Evolutionary conservation across 2,113 vertebrate genomes (phyloP).

Genomic region (Burhinus bistriatus): DNA sequence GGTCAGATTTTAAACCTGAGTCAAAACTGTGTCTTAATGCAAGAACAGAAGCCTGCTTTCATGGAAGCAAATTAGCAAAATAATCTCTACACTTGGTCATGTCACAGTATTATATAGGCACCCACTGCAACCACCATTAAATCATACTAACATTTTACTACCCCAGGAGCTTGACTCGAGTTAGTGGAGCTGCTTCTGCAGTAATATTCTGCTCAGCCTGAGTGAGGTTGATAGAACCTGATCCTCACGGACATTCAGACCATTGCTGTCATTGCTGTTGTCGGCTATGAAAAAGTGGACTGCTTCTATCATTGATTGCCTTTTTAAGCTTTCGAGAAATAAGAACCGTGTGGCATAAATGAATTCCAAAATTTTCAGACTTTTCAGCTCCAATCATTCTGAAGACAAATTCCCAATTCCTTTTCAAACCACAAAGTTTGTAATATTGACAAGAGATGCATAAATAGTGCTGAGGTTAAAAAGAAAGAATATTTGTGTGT

Average conservation of each 20-base stretch:
- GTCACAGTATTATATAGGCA: background rate
- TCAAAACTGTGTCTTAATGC: background rate
- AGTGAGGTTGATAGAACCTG: background rate
- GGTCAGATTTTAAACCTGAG: background rate
- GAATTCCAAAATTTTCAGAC: background rate
- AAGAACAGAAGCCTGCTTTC: background rate
- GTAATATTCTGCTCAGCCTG: background rate
- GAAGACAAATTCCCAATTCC: background rate
- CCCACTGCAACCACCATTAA: background rate
- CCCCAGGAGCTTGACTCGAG: background rate
- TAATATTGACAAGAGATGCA: background rate
- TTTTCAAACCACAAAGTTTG: background rate
- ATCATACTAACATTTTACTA: background rate
- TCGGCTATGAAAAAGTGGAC: background rate
- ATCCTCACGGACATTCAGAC: background rate
- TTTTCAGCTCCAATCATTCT: background rate
- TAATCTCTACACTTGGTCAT: background rate
- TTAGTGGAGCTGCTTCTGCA: background rate
- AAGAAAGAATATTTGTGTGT: background rate
- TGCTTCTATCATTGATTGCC: background rate
- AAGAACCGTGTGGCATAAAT: background rate
- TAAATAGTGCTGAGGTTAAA: constrained; percentile 3
- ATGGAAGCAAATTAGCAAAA: background rate
- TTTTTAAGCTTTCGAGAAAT: background rate
- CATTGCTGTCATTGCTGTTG: background rate